Evolutionary conservation across 2,888 invertebrate species (phyloP).

Genomic region (Lepidocyrtinus sp.): DNA sequence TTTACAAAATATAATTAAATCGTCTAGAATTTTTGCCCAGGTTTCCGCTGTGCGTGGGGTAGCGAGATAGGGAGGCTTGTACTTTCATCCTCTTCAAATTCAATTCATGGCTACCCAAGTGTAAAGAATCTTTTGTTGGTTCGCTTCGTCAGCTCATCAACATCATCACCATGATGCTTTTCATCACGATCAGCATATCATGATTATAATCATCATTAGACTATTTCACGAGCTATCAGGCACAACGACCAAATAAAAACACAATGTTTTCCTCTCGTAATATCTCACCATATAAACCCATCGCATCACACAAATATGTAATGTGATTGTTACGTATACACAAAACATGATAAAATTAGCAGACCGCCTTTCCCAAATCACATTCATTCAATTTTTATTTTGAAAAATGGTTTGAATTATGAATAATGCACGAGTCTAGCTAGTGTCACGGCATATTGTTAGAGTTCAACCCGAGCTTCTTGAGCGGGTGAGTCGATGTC

Average conservation of each 20-base stretch:
- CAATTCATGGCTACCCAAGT: constrained; percentile 56
- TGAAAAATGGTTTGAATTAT: no score
- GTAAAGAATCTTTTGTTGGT: constrained; percentile 54
- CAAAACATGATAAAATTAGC: neutral
- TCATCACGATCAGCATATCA: neutral
- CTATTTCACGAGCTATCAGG: constrained; percentile 59
- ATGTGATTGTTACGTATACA: neutral
- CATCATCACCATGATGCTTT: constrained; percentile 35
- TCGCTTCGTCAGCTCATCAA: constrained; percentile 48
- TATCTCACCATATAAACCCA: neutral
- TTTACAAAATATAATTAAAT: no score
- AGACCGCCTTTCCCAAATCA: neutral
- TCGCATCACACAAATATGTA: neutral
- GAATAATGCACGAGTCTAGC: no score
- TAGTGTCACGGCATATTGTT: no score
- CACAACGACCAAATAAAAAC: constrained; percentile 40
- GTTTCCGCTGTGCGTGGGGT: constrained; percentile 33
- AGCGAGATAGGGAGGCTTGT: no score
- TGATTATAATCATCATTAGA: constrained; percentile 41
- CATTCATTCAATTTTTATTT: no score
- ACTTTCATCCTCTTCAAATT: constrained; percentile 35
- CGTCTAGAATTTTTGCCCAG: no score
- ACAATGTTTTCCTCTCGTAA: neutral
- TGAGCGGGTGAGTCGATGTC: no score
- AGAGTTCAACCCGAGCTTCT: no score